phyloP scores from a whole-genome alignment of 1,140 invertebrate species.

The Coenobita brevimanus region DNA sequence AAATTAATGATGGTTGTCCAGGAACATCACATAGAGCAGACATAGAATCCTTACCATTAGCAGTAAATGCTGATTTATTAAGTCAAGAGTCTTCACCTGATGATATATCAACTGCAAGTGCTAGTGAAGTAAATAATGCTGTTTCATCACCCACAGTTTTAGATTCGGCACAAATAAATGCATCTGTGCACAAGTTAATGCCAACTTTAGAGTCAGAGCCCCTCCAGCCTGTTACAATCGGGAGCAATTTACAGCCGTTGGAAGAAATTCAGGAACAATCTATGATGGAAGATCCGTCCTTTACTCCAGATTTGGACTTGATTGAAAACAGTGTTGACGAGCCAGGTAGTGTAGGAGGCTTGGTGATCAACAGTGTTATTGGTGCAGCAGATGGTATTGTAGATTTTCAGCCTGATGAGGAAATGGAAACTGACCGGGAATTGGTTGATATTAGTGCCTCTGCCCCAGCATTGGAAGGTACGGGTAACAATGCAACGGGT shows the following conservation, averaged over 20 bases:
- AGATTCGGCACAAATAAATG: background rate
- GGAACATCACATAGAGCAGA: conserved; percentile 1
- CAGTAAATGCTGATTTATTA: conserved; percentile 5
- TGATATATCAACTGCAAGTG: conserved; percentile 6
- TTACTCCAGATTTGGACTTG: conserved; percentile 40
- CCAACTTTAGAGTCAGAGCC: conserved; percentile 39
- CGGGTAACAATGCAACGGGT: background rate
- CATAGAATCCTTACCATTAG: background rate
- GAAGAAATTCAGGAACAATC: conserved; percentile 47
- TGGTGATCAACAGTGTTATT: conserved; percentile 67
- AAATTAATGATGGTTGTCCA: background rate
- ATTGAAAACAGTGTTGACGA: conserved; percentile 64
- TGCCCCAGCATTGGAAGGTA: conserved; percentile 20
- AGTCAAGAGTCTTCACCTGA: background rate
- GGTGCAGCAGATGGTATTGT: conserved; percentile 60
- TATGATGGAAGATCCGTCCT: conserved; percentile 46
- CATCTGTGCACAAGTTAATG: background rate
- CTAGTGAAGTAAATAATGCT: background rate
- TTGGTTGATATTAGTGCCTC: conserved; percentile 61
- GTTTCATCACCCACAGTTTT: background rate
- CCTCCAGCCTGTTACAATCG: conserved; percentile 54
- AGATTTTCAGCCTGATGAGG: conserved; percentile 56
- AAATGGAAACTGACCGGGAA: conserved; percentile 51
- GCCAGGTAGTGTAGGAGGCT: conserved; percentile 63
- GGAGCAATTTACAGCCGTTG: conserved; percentile 48